A percentile compares a stretch with the other conserved stretches of the same genome.
phyloP scores from a whole-genome alignment of 2,113 vertebrate genomes.

The Argyrosomus japonicus region DNA sequence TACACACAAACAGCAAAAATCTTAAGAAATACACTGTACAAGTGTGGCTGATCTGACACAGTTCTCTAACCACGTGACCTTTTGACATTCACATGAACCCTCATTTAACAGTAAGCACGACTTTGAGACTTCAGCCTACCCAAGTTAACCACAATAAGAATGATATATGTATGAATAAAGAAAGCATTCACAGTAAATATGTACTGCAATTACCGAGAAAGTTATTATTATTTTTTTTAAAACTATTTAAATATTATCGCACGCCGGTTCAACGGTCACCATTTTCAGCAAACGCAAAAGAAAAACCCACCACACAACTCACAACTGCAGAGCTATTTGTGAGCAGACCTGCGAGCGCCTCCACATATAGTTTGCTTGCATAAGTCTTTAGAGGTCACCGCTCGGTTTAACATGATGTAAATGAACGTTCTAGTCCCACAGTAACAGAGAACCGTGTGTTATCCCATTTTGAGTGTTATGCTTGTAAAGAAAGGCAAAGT shows the following conservation, averaged over 20 bases:
- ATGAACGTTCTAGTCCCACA: slow-evolving; percentile 2
- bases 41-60: slow-evolving; percentile 46
- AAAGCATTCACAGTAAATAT: slow-evolving; percentile 61
- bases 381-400: slow-evolving; percentile 12
- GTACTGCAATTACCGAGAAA: slow-evolving; percentile 45
- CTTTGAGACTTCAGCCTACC: slow-evolving; percentile 44
- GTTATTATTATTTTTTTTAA: background rate
- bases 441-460: slow-evolving; percentile 14
- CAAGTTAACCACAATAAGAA: slow-evolving; percentile 53
- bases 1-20: slow-evolving; percentile 70
- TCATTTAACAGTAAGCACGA: slow-evolving; percentile 44
- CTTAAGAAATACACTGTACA: slow-evolving; percentile 65
- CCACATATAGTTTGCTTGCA: slow-evolving; percentile 29
- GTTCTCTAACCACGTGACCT: slow-evolving; percentile 35
- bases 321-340: slow-evolving; percentile 37
- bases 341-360: slow-evolving; percentile 39
- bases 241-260: slow-evolving; percentile 45
- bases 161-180: slow-evolving; percentile 55
- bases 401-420: background rate
- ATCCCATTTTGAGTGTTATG: slow-evolving; percentile 4
- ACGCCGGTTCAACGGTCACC: slow-evolving; percentile 54
- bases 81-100: slow-evolving; percentile 70
- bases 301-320: slow-evolving; percentile 49
- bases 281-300: slow-evolving; percentile 67
- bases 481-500: slow-evolving; percentile 33